A percentile compares a stretch with the other conserved stretches of the same genome.
Conservation (phyloP, 2,888 invertebrate species). For the Mythimna lalbum region DNA sequence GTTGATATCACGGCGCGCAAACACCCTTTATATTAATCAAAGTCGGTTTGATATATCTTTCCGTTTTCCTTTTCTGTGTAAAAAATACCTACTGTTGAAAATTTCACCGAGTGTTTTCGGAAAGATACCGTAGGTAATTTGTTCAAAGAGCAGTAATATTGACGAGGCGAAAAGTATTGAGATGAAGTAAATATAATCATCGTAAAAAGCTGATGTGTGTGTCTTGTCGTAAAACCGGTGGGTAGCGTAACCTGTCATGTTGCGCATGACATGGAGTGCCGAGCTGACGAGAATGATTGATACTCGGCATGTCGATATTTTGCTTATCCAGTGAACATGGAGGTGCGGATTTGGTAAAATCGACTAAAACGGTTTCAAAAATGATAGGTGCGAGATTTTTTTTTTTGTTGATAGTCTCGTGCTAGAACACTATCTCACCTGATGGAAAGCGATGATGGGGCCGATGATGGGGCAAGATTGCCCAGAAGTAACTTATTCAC, state of each 20-base stretch:
- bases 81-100: slow-evolving; percentile 23
- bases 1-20: slow-evolving; percentile 62
- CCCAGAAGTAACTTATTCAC: too few species aligned
- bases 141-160: slow-evolving; percentile 26
- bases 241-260: slow-evolving; percentile 34
- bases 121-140: slow-evolving; percentile 17
- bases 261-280: slow-evolving; percentile 41
- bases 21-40: slow-evolving; percentile 65
- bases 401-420: not conserved
- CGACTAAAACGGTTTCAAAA: too few species aligned
- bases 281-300: slow-evolving; percentile 43
- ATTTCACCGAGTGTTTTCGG: slow-evolving; percentile 14
- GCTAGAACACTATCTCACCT: too few species aligned
- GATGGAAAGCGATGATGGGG: too few species aligned
- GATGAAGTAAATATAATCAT: slow-evolving; percentile 42
- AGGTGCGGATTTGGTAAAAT: slow-evolving; percentile 2
- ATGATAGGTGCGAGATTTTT: not conserved
- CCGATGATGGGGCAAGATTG: too few species aligned
- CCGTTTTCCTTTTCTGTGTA: slow-evolving; percentile 22
- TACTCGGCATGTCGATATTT: slow-evolving; percentile 25
- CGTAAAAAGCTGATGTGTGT: slow-evolving; percentile 46
- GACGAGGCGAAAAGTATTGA: slow-evolving; percentile 2
- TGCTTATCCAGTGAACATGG: slow-evolving; percentile 1
- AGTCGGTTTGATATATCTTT: slow-evolving; percentile 42
- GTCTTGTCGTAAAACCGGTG: slow-evolving; percentile 22